A percentile compares a stretch with the other conserved stretches of the same genome.
Evolutionary conservation across 2,113 vertebrate genomes (phyloP).

Genomic region (Paramormyrops kingsleyae): DNA sequence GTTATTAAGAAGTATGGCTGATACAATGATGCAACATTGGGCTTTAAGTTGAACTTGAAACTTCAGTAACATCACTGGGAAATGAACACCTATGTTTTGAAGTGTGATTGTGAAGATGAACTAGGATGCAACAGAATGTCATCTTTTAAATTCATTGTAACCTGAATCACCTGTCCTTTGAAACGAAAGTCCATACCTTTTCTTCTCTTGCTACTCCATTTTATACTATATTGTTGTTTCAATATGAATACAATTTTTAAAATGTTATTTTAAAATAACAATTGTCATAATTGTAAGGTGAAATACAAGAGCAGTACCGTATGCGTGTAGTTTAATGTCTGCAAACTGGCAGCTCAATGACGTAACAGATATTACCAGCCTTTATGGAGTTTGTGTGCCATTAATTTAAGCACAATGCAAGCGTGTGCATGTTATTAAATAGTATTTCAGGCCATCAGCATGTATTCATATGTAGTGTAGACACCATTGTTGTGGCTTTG

Average conservation of each 20-base stretch:
- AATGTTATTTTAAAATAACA: not conserved
- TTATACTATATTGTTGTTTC: not conserved
- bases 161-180: not conserved
- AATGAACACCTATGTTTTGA: not conserved
- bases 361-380: not conserved
- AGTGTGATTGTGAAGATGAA: not conserved
- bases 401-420: not conserved
- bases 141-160: not conserved
- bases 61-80: not conserved
- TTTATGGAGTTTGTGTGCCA: not conserved
- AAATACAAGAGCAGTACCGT: not conserved
- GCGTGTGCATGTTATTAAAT: not conserved
- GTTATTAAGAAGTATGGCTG: not conserved
- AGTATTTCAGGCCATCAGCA: not conserved
- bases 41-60: not conserved
- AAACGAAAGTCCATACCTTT: not conserved
- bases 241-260: not conserved
- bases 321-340: not conserved
- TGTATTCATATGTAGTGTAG: not conserved
- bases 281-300: not conserved
- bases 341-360: not conserved
- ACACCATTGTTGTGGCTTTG: not conserved
- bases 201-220: not conserved
- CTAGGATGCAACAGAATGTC: not conserved
- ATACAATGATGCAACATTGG: not conserved